Evolutionary conservation across 2,113 vertebrate genomes (phyloP), one percentile per base, ranked within the genome.

Genomic region (Callaeas wilsoni): DNA sequence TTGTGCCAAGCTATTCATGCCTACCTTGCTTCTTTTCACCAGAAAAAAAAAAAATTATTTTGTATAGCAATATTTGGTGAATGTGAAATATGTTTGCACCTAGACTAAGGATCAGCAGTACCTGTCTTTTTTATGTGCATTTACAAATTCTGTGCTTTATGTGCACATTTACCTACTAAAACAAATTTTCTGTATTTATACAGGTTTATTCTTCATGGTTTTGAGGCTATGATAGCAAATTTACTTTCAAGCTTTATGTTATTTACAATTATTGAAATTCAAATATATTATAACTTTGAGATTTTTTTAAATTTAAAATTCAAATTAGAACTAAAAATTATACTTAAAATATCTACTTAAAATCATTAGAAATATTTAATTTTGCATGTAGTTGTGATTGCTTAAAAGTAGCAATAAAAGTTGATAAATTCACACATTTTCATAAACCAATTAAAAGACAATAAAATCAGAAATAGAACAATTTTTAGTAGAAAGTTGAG

Each of bases 281-380:
- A 6, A 73, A 29, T 68, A 23, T 57, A 22, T 55, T 56, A 44
- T 23, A 42, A 80, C 62, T 46, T 82, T 69, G 1, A 57, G 13
- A 49, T 35, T 27, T 35, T 27, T 44, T 91, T 20, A 3, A 12
- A 71, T n/a, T 78, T 57, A 35, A 74, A 81, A 27, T 27, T 65
- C 2, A 84, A 53, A 42, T 77, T 50, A 6, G 33, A 30, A 33
- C 4, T 41, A 19, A 47, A 70, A 39, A 0, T 1, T 1, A 1
- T 12, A 10, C 16, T 59, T 55, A 52, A 60, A 49, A 16, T 49
- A 9, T 30, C 1, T 26, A 16, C 16, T 44, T 53, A 7, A 64
- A 80, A 63, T 56, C 0, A 26, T 46, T 22, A 56, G 4, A 42
- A 52, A 44, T 57, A 3, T 50, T 88, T 69, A 32, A 41, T 62